Evolutionary conservation across 1,140 invertebrate species (phyloP), one percentile per base, ranked within the genome.

Genomic region (Achroia grisella): DNA sequence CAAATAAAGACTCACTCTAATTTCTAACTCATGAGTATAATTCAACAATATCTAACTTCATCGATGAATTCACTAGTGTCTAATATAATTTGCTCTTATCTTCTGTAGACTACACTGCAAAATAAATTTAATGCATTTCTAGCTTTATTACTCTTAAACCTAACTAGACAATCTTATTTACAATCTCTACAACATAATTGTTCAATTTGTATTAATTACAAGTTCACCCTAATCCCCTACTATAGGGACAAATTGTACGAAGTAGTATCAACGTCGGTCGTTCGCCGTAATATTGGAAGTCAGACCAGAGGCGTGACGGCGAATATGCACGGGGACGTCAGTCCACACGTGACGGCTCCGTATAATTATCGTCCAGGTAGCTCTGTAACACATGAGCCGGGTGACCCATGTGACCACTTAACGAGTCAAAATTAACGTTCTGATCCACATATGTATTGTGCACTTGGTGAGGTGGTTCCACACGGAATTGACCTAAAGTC

Each of bases 161-260:
- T 83, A 78, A 51, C 62, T 73, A 79, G 57, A 74, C 71, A 76
- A 79, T 80, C 71, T 80, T 84, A 84, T 84, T 61, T 84, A 84
- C 80, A 84, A 71, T 68, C 50, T 76, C 63, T 80, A 69, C 53
- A 71, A 62, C 62, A 62, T 73, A 80, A 81, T 78, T 72, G 79
- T 81, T 78, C 77, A 73, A 67, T 61, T 43, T 66, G 40, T 46
- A 48, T 61, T 65, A 67, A 66, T 66, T 68, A 70, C 56, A 54
- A 35, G 34, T 51, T 64, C 56, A 71, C 62, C 57, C 62, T 23
- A 23, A 23, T 6, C 17, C 6, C 6, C 17, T 23, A 23, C 17
- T 3, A n/a, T n/a, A 6, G 17, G 17, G 17, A 23, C 17, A 23
- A 23, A 23, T 23, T 23, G 17, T 6, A 23, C 6, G 2, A 47